Conservation (phyloP, 1,140 invertebrate species). For the Zaprionus ornatus region DNA sequence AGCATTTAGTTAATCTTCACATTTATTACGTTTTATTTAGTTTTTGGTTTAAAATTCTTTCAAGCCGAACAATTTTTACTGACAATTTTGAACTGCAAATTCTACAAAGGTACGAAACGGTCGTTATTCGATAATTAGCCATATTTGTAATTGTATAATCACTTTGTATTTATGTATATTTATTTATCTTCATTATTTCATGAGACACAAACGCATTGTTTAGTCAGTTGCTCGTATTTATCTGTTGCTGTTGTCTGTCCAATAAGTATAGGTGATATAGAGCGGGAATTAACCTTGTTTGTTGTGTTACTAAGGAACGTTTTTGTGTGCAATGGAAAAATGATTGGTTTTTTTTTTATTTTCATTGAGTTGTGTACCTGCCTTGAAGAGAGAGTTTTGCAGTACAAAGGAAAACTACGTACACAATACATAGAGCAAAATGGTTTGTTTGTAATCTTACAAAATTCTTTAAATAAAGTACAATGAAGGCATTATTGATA, state of each 20-base stretch:
- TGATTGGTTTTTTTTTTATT: slow-evolving; percentile 48
- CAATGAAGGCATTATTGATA: slow-evolving; percentile 39
- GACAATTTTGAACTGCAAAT: slow-evolving; percentile 83
- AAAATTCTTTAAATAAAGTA: slow-evolving; percentile 55
- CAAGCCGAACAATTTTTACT: slow-evolving; percentile 60
- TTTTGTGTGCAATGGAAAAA: slow-evolving; percentile 29
- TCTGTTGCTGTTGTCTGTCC: slow-evolving; percentile 5
- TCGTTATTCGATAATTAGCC: slow-evolving; percentile 43
- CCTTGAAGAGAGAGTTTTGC: slow-evolving; percentile 6
- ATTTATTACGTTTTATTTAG: slow-evolving; percentile 37
- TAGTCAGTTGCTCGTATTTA: slow-evolving; percentile 13
- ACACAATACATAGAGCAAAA: slow-evolving; percentile 55
- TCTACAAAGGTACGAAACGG: slow-evolving; percentile 81
- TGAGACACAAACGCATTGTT: slow-evolving; percentile 8
- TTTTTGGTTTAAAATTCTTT: slow-evolving; percentile 58
- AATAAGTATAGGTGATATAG: slow-evolving; percentile 8
- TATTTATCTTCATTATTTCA: slow-evolving; percentile 9
- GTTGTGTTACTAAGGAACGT: slow-evolving; percentile 61
- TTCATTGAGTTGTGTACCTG: slow-evolving; percentile 36
- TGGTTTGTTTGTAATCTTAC: slow-evolving; percentile 34
- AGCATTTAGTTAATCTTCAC: slow-evolving; percentile 32
- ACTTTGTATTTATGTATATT: slow-evolving; percentile 40
- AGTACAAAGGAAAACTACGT: slow-evolving; percentile 38
- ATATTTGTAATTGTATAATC: slow-evolving; percentile 33
- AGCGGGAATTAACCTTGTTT: slow-evolving; percentile 24